phyloP scores from a whole-genome alignment of 2,113 vertebrate genomes.

The Sporophila hypoxantha region DNA sequence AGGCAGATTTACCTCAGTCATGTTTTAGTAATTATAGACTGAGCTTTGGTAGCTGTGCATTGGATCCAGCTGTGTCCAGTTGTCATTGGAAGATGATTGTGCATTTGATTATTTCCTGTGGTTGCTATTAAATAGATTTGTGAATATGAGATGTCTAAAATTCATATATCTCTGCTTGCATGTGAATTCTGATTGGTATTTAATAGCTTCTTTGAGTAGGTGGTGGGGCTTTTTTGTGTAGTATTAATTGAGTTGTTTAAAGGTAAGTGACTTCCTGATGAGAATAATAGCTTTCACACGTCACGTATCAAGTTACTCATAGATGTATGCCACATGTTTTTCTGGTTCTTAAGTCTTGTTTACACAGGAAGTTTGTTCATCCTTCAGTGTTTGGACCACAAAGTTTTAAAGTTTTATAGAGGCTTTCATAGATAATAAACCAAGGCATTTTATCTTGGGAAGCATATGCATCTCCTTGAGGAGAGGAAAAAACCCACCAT shows the following conservation, averaged over 20 bases:
- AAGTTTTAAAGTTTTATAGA: background rate
- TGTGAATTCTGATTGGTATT: background rate
- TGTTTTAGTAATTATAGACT: background rate
- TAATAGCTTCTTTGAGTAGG: background rate
- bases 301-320: background rate
- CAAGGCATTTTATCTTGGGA: background rate
- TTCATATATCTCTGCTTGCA: background rate
- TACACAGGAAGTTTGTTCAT: background rate
- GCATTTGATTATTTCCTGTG: background rate
- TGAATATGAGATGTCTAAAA: background rate
- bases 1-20: background rate
- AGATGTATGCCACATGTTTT: background rate
- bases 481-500: background rate
- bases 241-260: background rate
- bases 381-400: background rate
- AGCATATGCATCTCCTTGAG: background rate
- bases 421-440: background rate
- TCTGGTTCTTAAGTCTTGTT: conserved; percentile 13
- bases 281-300: background rate
- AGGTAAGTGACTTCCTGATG: background rate
- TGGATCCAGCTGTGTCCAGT: background rate
- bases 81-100: background rate
- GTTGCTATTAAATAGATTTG: background rate
- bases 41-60: background rate
- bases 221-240: background rate